Evolutionary conservation across 1,140 invertebrate genomes (phyloP), one percentile per base, ranked within the genome.

Genomic region (Rhagoletis zephyria): DNA sequence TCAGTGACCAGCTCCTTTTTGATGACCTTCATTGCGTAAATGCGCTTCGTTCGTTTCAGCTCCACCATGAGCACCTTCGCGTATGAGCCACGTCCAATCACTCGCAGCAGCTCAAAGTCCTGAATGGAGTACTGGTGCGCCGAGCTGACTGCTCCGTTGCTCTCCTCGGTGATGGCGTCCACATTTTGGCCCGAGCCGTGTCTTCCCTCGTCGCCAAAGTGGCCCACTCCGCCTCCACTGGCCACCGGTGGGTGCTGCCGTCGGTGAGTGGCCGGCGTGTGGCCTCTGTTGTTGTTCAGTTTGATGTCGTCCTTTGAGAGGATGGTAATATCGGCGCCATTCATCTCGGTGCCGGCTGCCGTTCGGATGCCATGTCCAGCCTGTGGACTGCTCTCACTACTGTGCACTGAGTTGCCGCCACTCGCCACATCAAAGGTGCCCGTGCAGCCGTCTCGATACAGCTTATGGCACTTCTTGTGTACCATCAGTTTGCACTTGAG

Each of bases 21-120:
- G 91, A 99, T 99, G 88, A 99, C 98, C 94, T 99, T 99, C 98
- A 99, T 99, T 16, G 99, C 99, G 94, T 99, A 99, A 89, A 99
- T 98, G 90, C 98, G 95, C 90, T 96, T 97, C 63, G 98, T 99
- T 88, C 96, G 95, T 93, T 98, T 98, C 90, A 99, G 94, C 94
- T 99, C 99, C 6, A 99, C 99, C 97, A 99, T 98, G 85, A 99
- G 95, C 86, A 99, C 99, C 95, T 99, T 99, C 60, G 99, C 99
- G 93, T 99, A 99, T 67, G 97, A 98, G 59, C 99, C 99, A 87
- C 99, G 95, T 45, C 99, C 99, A 93, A 99, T 99, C 74, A 99
- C 99, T 89, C 98, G 96, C 89, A 99, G 97, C 89, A 99, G 94
- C 92, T 99, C 97, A 93, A 99, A 99, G 94, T 99, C 98, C 61